These are phyloP conservation scores for Diarsia mendica DNA, from an alignment of 2,888 invertebrate genomes.

Conservation along the genomic window DNA sequence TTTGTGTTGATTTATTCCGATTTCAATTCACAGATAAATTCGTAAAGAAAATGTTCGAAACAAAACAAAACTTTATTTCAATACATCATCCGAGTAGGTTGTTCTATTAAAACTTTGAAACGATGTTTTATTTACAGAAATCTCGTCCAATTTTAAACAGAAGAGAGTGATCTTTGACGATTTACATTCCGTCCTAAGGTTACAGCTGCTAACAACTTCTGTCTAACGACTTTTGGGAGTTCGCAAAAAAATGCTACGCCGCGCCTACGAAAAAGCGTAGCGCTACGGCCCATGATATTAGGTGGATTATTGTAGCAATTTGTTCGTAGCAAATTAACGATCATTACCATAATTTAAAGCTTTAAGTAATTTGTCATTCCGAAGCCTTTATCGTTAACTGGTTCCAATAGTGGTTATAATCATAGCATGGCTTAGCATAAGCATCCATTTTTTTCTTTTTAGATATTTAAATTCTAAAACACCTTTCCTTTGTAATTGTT, in stretches of 20 bases:
- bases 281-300: conserved; percentile 66
- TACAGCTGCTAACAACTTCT: conserved; percentile 33
- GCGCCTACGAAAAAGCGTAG: conserved; percentile 68
- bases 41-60: conserved; percentile 39
- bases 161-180: conserved; percentile 47
- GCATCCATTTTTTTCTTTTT: background rate
- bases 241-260: conserved; percentile 59
- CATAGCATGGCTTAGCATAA: background rate
- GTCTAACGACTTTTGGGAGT: conserved; percentile 56
- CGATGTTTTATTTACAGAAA: conserved; percentile 51
- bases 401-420: conserved; percentile 29
- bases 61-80: conserved; percentile 41
- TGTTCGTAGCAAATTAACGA: conserved; percentile 58
- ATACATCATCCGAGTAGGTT: conserved; percentile 42
- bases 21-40: conserved; percentile 42
- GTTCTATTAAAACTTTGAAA: conserved; percentile 61
- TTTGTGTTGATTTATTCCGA: conserved; percentile 38
- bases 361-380: conserved; percentile 60
- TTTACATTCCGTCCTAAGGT: conserved; percentile 37
- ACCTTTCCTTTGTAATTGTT: no score
- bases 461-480: background rate
- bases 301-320: conserved; percentile 64
- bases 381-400: conserved; percentile 45
- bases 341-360: conserved; percentile 61
- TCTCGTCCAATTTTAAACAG: conserved; percentile 35